These are phyloP conservation scores for Puma concolor DNA, from an alignment of 2,113 vertebrate species.

Conservation along the genomic window DNA sequence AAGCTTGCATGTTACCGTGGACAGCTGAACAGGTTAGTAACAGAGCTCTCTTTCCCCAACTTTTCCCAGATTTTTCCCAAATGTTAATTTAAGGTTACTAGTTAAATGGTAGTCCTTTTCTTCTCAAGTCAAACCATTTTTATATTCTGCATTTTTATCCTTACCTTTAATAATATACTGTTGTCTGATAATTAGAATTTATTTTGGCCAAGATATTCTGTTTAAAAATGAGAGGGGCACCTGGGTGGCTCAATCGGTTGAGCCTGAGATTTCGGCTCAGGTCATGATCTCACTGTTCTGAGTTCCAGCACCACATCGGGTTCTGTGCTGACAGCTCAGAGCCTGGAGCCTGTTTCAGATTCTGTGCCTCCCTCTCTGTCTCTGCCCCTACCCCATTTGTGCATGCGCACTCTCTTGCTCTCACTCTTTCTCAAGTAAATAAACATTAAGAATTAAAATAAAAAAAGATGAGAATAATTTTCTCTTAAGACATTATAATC, in stretches of 20 bases:
- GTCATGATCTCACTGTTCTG: no score
- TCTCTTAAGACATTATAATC: background rate
- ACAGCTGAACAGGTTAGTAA: slow-evolving; percentile 95
- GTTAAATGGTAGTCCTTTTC: slow-evolving; percentile 17
- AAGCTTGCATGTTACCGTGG: slow-evolving; percentile 94
- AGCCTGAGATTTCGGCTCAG: no score
- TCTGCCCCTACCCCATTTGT: no score
- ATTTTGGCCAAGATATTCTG: background rate
- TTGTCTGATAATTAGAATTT: slow-evolving; percentile 48
- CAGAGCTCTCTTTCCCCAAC: background rate
- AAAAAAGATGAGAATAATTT: background rate
- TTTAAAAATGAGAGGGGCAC: background rate
- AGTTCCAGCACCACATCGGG: no score
- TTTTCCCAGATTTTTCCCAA: background rate
- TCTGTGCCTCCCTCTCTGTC: no score
- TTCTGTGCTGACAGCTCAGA: no score
- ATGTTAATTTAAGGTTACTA: background rate
- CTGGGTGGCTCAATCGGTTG: no score
- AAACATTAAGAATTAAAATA: no score
- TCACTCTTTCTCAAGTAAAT: no score
- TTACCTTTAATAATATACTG: slow-evolving; percentile 26
- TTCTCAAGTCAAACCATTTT: slow-evolving; percentile 9
- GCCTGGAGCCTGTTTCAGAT: no score
- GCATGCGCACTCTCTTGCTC: no score
- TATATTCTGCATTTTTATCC: slow-evolving; percentile 7